Evolutionary conservation across 1,140 invertebrate species (phyloP).

Genomic region (Zaprionus capensis): DNA sequence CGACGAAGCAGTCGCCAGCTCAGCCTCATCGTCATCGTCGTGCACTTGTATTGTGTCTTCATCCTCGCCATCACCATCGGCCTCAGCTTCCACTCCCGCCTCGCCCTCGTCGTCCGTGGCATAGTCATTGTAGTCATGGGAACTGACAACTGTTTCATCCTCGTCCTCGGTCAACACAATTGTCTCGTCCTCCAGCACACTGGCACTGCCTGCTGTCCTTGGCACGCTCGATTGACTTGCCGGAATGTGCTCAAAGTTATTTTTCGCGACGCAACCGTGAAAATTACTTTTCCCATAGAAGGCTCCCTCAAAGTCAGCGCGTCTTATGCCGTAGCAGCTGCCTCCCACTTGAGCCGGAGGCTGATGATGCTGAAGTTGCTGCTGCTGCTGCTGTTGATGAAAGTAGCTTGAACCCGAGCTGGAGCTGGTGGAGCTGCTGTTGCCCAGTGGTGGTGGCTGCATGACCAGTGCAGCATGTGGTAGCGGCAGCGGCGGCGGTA

Average conservation of each 20-base stretch:
- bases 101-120: slow-evolving; percentile 60
- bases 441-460: slow-evolving; percentile 27
- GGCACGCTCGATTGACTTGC: slow-evolving; percentile 75
- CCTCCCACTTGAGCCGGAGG: slow-evolving; percentile 60
- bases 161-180: slow-evolving; percentile 84
- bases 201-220: slow-evolving; percentile 43
- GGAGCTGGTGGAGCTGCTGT: slow-evolving; percentile 12
- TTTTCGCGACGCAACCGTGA: slow-evolving; percentile 79
- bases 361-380: slow-evolving; percentile 2
- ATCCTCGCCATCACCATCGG: slow-evolving; percentile 55
- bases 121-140: slow-evolving; percentile 78
- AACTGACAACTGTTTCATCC: slow-evolving; percentile 83
- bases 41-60: slow-evolving; percentile 54
- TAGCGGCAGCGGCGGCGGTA: slow-evolving; percentile 1
- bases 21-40: slow-evolving; percentile 57
- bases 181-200: slow-evolving; percentile 75
- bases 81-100: not conserved
- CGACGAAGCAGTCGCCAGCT: not conserved
- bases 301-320: slow-evolving; percentile 42
- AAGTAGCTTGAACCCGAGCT: slow-evolving; percentile 44
- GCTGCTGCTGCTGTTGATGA: slow-evolving; percentile 40
- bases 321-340: slow-evolving; percentile 38
- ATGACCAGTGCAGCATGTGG: slow-evolving; percentile 41
- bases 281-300: slow-evolving; percentile 84
- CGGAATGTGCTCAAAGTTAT: slow-evolving; percentile 77